Base-by-base conservation (phyloP, 2,888 invertebrate genomes). In the Saturnia pavonia region DNA sequence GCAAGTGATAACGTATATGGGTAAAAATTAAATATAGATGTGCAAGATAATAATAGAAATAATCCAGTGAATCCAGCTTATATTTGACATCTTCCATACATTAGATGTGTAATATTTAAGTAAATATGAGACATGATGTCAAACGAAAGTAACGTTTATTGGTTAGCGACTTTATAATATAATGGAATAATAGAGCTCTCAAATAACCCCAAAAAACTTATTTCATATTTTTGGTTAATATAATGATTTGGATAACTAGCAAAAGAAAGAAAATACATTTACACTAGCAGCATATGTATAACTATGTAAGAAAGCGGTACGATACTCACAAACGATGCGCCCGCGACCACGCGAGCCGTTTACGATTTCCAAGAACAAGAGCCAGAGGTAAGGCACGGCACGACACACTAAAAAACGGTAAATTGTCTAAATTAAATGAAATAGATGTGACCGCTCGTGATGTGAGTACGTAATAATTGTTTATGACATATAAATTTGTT, bases 351-450 rank as follows among this genome's bases (percentile, higher is more conserved):
- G 75, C 74, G 75, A 77, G 74, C 78, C 80, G 82, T 88, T 89
- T 89, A 90, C 87, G 89, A 88, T 79, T 91, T 90, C 91, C 83
- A 75, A 88, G 91, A 91, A 91, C 74, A 74, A 74, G 76, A 70
- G 22, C 71, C 80, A 74, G 80, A 76, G 80, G 80, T 82, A 83
- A 77, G 78, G 80, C 84, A 82, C 84, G 78, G 80, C 84, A 82
- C 84, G 84, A 80, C 74, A 74, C 78, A 82, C 69, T 70, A 78
- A 75, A 85, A 86, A 89, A 89, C 90, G 87, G 89, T 88, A 89
- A 86, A 88, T 85, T 82, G 81, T 85, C 86, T 88, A 88, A 89
- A 90, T 90, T 88, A 88, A 89, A 88, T 85, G 84, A 83, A 84
- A 80, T 84, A 84, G 85, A 85, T 83, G 80, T 80, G 83, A 80